Evolutionary conservation across 1,140 invertebrate genomes (phyloP).

Genomic region (Drosophila kepulauana): DNA sequence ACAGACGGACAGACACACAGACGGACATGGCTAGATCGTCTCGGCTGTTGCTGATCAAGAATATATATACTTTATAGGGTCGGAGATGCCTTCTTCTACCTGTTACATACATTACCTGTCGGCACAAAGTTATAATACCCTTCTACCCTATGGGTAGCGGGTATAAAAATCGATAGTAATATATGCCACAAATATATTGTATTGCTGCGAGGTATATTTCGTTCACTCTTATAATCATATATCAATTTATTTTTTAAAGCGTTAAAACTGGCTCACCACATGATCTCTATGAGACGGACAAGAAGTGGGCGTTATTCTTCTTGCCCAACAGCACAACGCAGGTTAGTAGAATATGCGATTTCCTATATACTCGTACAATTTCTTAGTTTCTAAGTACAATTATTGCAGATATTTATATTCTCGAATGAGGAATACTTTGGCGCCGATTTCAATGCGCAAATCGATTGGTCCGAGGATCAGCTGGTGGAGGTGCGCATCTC

Average conservation of each 20-base stretch:
- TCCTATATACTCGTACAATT: not conserved
- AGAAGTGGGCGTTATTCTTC: slow-evolving; percentile 83
- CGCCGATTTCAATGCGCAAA: slow-evolving; percentile 88
- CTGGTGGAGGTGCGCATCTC: slow-evolving; percentile 89
- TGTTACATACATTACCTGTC: too few species aligned
- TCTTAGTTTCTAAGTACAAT: not conserved
- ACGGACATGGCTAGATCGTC: too few species aligned
- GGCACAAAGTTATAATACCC: too few species aligned
- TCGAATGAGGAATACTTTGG: slow-evolving; percentile 89
- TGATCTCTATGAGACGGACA: slow-evolving; percentile 84
- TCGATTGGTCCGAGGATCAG: slow-evolving; percentile 87
- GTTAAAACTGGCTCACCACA: slow-evolving; percentile 66
- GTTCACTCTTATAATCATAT: not conserved
- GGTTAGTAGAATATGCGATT: slow-evolving; percentile 40
- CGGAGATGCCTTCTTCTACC: too few species aligned
- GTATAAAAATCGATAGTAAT: too few species aligned
- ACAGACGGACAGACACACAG: too few species aligned
- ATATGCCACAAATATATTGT: too few species aligned
- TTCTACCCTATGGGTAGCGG: too few species aligned
- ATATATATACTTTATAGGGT: too few species aligned
- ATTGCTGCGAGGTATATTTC: too few species aligned
- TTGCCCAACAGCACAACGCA: slow-evolving; percentile 71
- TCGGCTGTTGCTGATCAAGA: too few species aligned
- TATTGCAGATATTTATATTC: slow-evolving; percentile 87
- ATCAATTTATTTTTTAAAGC: slow-evolving; percentile 28